Conservation (phyloP, 2,888 invertebrate genomes). For the Zelleria hepariella region DNA sequence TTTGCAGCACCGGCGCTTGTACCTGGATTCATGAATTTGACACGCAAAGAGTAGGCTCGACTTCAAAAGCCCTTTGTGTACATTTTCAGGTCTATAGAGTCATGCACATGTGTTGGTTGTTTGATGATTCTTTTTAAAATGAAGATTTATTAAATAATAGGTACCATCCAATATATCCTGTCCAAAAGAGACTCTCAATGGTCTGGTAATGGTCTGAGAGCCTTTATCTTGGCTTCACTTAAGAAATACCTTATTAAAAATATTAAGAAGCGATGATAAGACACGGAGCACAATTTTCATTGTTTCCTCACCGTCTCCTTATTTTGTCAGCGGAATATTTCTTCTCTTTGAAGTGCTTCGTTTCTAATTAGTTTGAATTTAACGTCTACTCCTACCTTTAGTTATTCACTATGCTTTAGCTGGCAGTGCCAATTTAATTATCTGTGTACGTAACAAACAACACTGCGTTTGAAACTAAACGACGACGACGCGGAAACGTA, state of each 20-base stretch:
- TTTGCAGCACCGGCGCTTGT: neutral
- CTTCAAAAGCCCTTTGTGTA: neutral
- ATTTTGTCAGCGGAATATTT: slow-evolving; percentile 8
- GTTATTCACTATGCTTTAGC: neutral
- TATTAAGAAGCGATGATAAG: slow-evolving; percentile 16
- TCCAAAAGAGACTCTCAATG: neutral
- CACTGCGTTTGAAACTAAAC: too few relatives aligned
- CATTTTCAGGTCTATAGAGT: neutral
- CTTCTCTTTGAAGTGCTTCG: slow-evolving; percentile 2
- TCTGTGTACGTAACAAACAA: too few relatives aligned
- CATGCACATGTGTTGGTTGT: neutral
- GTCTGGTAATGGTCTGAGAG: neutral
- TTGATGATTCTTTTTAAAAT: neutral
- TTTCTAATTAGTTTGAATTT: slow-evolving; percentile 4
- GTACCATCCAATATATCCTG: too few relatives aligned
- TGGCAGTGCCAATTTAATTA: too few relatives aligned
- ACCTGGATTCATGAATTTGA: neutral
- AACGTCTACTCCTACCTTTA: neutral
- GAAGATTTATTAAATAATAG: neutral
- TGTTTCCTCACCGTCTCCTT: slow-evolving; percentile 12
- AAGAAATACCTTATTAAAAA: slow-evolving; percentile 12
- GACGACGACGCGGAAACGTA: too few relatives aligned
- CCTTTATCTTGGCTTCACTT: neutral
- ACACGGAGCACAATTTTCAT: slow-evolving; percentile 16
- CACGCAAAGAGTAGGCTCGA: neutral